These are phyloP conservation scores for Sarcophaga bullata DNA, from an alignment of 1,140 invertebrate species.

Conservation along the genomic window DNA sequence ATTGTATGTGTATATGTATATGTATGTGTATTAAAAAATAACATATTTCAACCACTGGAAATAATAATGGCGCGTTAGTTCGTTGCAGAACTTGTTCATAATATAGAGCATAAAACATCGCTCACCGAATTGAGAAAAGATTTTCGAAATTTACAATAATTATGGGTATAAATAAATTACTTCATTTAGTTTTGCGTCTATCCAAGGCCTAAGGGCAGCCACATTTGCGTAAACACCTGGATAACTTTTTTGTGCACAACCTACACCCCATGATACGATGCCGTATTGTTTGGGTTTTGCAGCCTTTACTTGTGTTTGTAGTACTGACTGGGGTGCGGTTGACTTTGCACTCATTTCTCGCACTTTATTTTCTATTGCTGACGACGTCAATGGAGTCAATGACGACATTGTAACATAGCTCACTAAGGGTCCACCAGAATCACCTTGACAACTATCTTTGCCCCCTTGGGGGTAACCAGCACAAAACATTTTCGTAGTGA, in stretches of 20 bases:
- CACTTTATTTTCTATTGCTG: not conserved
- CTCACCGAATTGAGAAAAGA: too few species aligned
- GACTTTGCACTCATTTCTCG: not conserved
- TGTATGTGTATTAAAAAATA: too few species aligned
- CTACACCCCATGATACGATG: constrained; percentile 65
- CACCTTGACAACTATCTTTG: constrained; percentile 59
- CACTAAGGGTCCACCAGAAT: constrained; percentile 60
- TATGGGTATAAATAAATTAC: not conserved
- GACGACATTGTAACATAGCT: constrained; percentile 45
- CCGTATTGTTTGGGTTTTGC: constrained; percentile 65
- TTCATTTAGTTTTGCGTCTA: constrained; percentile 46
- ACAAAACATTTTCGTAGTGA: constrained; percentile 58
- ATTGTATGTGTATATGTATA: too few species aligned
- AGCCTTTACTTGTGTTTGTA: constrained; percentile 49
- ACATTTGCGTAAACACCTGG: constrained; percentile 69
- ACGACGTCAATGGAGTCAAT: not conserved
- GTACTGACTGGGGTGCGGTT: constrained; percentile 46
- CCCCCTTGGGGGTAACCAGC: constrained; percentile 51
- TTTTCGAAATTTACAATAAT: too few species aligned
- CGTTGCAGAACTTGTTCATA: too few species aligned
- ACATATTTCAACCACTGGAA: too few species aligned
- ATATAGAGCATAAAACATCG: too few species aligned
- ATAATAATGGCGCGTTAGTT: too few species aligned
- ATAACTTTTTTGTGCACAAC: constrained; percentile 68
- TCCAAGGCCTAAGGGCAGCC: constrained; percentile 54